phyloP scores from a whole-genome alignment of 2,888 invertebrate species.

The Erebia epiphron region DNA sequence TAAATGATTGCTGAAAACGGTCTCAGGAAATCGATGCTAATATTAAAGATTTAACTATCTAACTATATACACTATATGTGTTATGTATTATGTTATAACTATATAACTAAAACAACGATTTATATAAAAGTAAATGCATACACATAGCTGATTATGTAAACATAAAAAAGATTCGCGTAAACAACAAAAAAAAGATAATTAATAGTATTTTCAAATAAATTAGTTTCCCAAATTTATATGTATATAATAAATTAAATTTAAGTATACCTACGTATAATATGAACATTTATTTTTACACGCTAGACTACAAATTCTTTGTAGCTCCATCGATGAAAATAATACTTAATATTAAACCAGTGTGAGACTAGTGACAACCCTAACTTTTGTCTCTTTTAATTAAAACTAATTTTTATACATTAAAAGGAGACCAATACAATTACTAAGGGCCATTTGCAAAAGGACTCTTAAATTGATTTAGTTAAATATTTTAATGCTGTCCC shows the following conservation, averaged over 20 bases:
- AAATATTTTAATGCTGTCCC: too few species aligned
- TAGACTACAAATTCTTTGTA: not conserved
- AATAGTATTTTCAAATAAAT: not conserved
- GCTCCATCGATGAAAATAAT: not conserved
- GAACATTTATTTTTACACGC: conserved; percentile 2
- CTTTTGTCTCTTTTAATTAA: not conserved
- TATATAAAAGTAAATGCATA: too few species aligned
- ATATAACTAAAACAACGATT: too few species aligned
- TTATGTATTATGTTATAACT: too few species aligned
- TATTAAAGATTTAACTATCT: not conserved
- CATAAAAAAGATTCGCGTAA: too few species aligned
- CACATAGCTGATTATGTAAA: too few species aligned
- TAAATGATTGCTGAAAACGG: not conserved
- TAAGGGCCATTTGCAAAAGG: too few species aligned
- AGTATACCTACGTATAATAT: not conserved
- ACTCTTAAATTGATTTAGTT: too few species aligned
- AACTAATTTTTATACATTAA: not conserved
- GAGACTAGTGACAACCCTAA: not conserved
- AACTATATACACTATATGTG: too few species aligned
- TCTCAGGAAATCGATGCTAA: not conserved
- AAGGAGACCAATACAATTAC: not conserved
- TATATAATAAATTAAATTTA: too few species aligned
- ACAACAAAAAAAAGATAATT: not conserved
- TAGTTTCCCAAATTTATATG: too few species aligned
- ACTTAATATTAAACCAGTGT: not conserved